phyloP scores from a whole-genome alignment of 2,113 vertebrate genomes.

The Porphyrio hochstetteri region DNA sequence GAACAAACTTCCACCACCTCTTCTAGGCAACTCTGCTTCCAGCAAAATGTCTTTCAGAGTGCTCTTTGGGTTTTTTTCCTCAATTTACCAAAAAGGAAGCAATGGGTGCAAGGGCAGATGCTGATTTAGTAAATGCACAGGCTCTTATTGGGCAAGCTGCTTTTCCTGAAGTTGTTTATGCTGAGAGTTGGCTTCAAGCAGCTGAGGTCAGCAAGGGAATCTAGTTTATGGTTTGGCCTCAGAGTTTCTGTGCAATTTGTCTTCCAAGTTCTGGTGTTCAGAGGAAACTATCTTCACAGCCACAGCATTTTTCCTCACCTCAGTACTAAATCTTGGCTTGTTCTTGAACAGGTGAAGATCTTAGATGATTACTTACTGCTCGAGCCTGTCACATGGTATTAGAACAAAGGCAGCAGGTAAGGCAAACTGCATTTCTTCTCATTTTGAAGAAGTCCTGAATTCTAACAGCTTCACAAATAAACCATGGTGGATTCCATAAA shows the following conservation, averaged over 20 bases:
- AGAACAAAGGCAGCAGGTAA: not conserved
- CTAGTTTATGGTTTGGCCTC: not conserved
- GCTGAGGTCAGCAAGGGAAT: slow-evolving; percentile 46
- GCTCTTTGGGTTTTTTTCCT: not conserved
- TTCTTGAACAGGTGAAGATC: not conserved
- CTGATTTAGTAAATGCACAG: not conserved
- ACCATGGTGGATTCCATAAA: not conserved
- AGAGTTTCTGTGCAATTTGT: not conserved
- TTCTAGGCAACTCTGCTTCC: not conserved
- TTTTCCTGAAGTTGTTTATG: slow-evolving; percentile 61
- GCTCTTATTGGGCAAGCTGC: slow-evolving; percentile 1
- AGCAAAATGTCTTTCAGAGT: not conserved
- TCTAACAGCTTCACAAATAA: not conserved
- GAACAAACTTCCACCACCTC: not conserved
- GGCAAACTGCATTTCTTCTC: not conserved
- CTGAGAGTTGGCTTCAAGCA: slow-evolving; percentile 1
- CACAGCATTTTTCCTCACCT: not conserved
- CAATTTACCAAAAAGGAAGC: slow-evolving; percentile 31
- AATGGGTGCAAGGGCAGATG: slow-evolving; percentile 28
- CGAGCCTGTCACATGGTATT: not conserved
- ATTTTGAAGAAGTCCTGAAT: not conserved
- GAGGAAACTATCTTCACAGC: not conserved
- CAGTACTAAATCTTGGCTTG: not conserved
- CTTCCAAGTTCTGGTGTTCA: not conserved
- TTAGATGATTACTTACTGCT: not conserved